Evolutionary conservation across 2,797 vertebrate genomes (phyloP).

Genomic region (Myotis planiceps): DNA sequence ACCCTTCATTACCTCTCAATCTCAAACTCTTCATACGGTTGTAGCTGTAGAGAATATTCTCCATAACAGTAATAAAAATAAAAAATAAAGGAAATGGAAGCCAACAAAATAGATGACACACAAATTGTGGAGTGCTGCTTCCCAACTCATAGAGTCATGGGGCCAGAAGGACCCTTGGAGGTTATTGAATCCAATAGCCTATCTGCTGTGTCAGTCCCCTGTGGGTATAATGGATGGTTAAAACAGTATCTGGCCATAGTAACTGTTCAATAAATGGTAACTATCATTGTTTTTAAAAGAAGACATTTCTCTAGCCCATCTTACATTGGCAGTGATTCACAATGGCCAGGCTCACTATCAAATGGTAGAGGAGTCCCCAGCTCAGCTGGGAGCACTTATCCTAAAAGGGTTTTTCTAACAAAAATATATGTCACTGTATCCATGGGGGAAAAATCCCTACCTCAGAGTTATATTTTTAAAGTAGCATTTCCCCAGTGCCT

Average conservation of each 20-base stretch:
- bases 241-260: slow-evolving; percentile 53
- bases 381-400: neutral
- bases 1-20: neutral
- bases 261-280: slow-evolving; percentile 69
- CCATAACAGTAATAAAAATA: neutral
- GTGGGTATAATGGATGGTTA: slow-evolving; percentile 44
- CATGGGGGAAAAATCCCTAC: neutral
- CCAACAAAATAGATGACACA: slow-evolving; percentile 39
- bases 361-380: neutral
- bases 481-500: neutral
- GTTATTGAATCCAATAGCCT: slow-evolving; percentile 33
- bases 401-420: slow-evolving; percentile 24
- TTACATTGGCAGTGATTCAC: slow-evolving; percentile 25
- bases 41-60: neutral
- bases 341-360: slow-evolving; percentile 41
- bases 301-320: slow-evolving; percentile 55
- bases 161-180: neutral
- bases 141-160: slow-evolving; percentile 34
- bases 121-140: slow-evolving; percentile 21
- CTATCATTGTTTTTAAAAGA: slow-evolving; percentile 49
- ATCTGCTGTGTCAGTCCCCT: slow-evolving; percentile 22
- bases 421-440: neutral
- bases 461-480: slow-evolving; percentile 17
- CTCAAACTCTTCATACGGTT: neutral
- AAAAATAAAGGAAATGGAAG: slow-evolving; percentile 35